A percentile compares a stretch with the other conserved stretches of the same genome.
Evolutionary conservation across 2,113 vertebrate species (phyloP).

Genomic region (Calonectris borealis): DNA sequence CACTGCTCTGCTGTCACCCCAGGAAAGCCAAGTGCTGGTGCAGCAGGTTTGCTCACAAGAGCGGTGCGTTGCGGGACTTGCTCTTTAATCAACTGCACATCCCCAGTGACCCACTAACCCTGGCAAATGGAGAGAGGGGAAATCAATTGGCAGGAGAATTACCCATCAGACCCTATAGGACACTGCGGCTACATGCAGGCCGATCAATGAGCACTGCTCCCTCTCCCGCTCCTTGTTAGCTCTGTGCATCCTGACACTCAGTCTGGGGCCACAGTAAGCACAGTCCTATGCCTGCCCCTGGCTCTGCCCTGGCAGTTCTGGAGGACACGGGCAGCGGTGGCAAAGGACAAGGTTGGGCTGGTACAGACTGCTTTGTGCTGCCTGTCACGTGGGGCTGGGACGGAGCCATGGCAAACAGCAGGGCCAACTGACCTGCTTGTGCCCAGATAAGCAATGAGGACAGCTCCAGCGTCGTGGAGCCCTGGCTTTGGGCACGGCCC

Average conservation of each 20-base stretch:
- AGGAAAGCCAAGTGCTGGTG: background rate
- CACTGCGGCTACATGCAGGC: fast-evolving
- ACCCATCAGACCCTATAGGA: background rate
- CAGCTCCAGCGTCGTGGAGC: fast-evolving
- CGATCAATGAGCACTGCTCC: background rate
- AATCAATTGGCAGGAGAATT: background rate
- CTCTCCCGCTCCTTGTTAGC: background rate
- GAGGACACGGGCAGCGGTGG: background rate
- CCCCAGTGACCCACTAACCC: constrained; percentile 10
- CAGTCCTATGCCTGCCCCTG: background rate
- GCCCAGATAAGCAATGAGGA: background rate
- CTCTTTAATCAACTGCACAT: background rate
- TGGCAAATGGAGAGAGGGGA: background rate
- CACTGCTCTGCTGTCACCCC: background rate
- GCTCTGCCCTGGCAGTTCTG: background rate
- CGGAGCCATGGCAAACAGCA: background rate
- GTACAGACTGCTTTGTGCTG: background rate
- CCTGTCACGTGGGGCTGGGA: background rate
- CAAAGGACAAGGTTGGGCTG: background rate
- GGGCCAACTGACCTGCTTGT: background rate
- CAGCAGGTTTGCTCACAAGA: background rate
- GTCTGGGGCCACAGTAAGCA: background rate
- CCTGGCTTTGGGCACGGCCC: background rate
- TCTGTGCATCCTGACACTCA: background rate
- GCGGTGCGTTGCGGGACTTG: background rate